These are phyloP conservation scores for Progne subis DNA, from an alignment of 2,113 vertebrate genomes.

Conservation along the genomic window DNA sequence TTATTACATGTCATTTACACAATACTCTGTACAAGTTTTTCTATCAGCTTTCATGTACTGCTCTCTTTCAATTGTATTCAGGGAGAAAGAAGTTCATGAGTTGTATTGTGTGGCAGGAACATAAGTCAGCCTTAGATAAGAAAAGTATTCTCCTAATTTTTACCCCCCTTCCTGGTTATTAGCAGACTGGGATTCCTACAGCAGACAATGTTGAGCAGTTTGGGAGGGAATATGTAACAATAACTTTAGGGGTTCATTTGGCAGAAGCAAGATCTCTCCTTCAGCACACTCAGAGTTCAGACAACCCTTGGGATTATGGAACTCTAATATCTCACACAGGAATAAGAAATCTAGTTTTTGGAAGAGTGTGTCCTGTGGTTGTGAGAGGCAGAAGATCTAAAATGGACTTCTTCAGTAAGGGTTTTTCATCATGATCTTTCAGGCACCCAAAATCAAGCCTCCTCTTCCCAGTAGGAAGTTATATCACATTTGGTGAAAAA, in stretches of 20 bases:
- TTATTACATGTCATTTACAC: not conserved
- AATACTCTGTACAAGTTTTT: not conserved
- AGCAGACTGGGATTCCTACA: not conserved
- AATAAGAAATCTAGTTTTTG: not conserved
- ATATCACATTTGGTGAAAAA: fast-evolving
- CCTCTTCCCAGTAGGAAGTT: not conserved
- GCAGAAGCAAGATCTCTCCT: not conserved
- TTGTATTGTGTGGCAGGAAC: not conserved
- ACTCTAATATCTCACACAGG: not conserved
- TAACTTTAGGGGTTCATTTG: not conserved
- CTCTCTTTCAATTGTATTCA: not conserved
- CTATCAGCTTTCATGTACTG: not conserved
- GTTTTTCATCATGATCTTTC: not conserved
- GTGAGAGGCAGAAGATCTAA: not conserved
- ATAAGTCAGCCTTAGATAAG: not conserved
- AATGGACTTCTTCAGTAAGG: not conserved
- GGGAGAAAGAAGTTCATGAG: not conserved
- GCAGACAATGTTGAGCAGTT: not conserved
- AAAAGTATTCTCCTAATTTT: not conserved
- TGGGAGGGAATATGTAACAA: not conserved
- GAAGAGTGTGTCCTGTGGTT: not conserved
- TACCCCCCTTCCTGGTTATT: not conserved
- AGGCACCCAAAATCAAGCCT: not conserved
- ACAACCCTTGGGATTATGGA: not conserved
- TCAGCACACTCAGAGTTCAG: not conserved